phyloP scores from a whole-genome alignment of 2,113 vertebrate genomes.

The Odocoileus virginianus region DNA sequence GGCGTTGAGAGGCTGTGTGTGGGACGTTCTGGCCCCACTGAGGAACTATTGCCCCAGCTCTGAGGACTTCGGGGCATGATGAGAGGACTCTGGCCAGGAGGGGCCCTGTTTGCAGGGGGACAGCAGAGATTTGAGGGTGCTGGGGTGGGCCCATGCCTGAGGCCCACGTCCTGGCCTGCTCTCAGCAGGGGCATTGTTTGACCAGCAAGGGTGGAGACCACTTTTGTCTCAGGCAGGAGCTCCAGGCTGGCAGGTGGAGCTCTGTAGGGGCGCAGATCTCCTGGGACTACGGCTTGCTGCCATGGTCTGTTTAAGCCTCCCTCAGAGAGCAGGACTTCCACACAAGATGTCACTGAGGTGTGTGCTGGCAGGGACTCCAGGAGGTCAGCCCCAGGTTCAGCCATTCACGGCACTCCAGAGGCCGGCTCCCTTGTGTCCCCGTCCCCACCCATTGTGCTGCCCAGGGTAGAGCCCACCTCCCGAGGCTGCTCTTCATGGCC shows the following conservation, averaged over 20 bases:
- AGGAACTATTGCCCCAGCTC: not conserved
- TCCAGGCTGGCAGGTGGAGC: not conserved
- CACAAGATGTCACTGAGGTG: not conserved
- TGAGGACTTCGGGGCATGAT: not conserved
- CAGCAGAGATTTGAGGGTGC: not conserved
- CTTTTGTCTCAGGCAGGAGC: not conserved
- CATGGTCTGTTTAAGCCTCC: not conserved
- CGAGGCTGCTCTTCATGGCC: not conserved
- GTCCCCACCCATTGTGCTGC: accelerated
- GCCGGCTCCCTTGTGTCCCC: not conserved
- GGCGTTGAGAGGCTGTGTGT: not conserved
- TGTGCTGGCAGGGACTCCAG: not conserved
- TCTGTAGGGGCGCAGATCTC: not conserved
- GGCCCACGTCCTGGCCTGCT: not conserved
- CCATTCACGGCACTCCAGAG: not conserved
- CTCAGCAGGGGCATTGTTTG: not conserved
- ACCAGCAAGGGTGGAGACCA: not conserved
- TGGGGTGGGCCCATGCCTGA: not conserved
- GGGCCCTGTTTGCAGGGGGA: not conserved
- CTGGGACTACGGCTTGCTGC: not conserved
- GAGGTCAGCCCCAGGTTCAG: not conserved
- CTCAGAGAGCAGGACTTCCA: not conserved
- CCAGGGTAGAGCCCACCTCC: not conserved
- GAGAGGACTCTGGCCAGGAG: not conserved
- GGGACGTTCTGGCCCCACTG: not conserved